Evolutionary conservation across 2,113 vertebrate species (phyloP), one percentile per base, ranked within the genome.

Genomic region (Psilopsiagon aurifrons): DNA sequence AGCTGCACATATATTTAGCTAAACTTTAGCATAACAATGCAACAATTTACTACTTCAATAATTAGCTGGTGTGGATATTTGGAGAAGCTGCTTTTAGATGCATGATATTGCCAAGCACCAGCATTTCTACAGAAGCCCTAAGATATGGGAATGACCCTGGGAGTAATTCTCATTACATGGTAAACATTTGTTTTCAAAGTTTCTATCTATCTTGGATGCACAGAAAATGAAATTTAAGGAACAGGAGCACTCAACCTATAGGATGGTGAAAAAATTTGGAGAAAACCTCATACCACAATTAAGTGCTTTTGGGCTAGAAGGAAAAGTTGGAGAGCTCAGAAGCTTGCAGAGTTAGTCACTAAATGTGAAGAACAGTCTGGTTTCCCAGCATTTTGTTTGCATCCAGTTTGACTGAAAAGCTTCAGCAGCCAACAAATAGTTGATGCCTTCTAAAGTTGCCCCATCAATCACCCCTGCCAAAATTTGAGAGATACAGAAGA

Each of bases 1-100:
- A 67, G 80, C 29, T 78, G 46, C 88, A 88, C 49, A 46, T 22
- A 9, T 20, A 90, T 64, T 92, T 92, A 90, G 85, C 75, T 82
- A 39, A 67, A 86, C 37, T 49, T 66, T 44, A 75, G 35, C 47
- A 78, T 92, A 94, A 95, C 73, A 95, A 94, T 91, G 91, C 51
- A 83, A 91, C 51, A 55, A 71, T 88, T 81, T 86, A 64, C 55
- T 68, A 55, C 64, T 89, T 82, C 64, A 68, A 0, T 83, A 88
- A 86, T 82, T 68, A 57, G 6, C 41, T 52, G 16, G 10, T 35
- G 23, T 20, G 31, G 79, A 2, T 86, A 81, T 68, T 64, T 71
- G 47, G 16, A 95, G 86, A 92, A 86, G 39, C 52, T 88, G 46
- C 62, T 88, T 86, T 70, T 54, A 59, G 92, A 83, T 2, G 3